Conservation (phyloP, 2,113 vertebrate species). For the Psephotus haematonotus region DNA sequence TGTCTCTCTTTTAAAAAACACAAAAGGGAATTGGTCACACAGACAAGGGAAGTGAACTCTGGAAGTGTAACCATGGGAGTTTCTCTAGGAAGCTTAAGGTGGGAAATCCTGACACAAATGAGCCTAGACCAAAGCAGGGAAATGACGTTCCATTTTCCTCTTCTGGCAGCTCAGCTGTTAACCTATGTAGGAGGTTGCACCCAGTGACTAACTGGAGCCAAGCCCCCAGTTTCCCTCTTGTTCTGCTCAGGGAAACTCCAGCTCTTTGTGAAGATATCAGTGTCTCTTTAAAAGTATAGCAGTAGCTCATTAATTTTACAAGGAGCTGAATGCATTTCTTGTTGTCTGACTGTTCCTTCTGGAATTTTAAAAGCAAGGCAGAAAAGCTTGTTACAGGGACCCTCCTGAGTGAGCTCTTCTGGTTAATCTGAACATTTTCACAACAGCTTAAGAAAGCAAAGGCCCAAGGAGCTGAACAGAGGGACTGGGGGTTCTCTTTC, state of each 20-base stretch:
- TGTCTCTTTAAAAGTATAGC: neutral
- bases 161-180: neutral
- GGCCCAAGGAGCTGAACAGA: neutral
- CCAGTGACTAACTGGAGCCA: neutral
- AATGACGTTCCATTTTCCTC: neutral
- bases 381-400: neutral
- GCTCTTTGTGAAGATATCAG: neutral
- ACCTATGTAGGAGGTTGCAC: neutral
- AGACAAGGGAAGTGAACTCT: neutral
- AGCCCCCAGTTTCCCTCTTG: neutral
- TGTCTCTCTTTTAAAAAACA: neutral
- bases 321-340: neutral
- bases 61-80: rapidly evolving
- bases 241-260: neutral
- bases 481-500: neutral
- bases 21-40: neutral
- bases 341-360: neutral
- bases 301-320: slow-evolving; percentile 35
- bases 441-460: neutral
- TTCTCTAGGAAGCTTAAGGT: neutral
- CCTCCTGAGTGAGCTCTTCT: neutral
- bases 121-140: neutral
- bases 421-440: neutral
- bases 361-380: slow-evolving; percentile 19
- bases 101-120: neutral